Evolutionary conservation across 2,888 invertebrate genomes (phyloP).

Genomic region (Polia nebulosa): DNA sequence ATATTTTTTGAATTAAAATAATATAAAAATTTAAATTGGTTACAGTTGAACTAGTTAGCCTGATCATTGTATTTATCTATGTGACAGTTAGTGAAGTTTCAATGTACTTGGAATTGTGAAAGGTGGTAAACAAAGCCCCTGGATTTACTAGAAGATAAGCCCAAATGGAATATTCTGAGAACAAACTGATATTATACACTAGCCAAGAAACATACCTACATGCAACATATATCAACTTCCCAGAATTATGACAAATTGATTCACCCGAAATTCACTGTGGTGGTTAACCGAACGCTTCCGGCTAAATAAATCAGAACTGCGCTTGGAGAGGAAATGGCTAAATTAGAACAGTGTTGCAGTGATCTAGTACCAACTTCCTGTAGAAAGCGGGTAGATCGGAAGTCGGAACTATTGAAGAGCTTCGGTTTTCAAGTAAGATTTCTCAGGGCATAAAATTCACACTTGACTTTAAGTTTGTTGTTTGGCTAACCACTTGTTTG

Average conservation of each 20-base stretch:
- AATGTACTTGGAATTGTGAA: too few species aligned
- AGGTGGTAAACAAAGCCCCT: background rate
- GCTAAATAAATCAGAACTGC: conserved; percentile 37
- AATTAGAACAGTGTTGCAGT: conserved; percentile 8
- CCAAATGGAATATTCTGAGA: background rate
- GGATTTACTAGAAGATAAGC: background rate
- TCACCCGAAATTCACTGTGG: conserved; percentile 12
- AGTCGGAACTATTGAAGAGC: background rate
- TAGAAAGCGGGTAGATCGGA: conserved; percentile 6
- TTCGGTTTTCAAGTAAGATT: conserved; percentile 4
- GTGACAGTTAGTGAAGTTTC: too few species aligned
- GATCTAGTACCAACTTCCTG: background rate
- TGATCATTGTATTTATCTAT: too few species aligned
- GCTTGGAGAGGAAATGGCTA: conserved; percentile 9
- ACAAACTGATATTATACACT: background rate
- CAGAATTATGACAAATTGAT: conserved; percentile 3
- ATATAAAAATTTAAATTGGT: too few species aligned
- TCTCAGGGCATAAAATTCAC: background rate
- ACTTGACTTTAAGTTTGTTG: background rate
- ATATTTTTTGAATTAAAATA: too few species aligned
- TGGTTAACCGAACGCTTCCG: conserved; percentile 31
- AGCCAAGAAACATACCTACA: background rate
- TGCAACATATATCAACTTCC: background rate
- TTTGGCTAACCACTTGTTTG: background rate
- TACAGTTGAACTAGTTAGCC: too few species aligned